Evolutionary conservation across 2,888 invertebrate genomes (phyloP).

Genomic region (Perizoma affinitatum): DNA sequence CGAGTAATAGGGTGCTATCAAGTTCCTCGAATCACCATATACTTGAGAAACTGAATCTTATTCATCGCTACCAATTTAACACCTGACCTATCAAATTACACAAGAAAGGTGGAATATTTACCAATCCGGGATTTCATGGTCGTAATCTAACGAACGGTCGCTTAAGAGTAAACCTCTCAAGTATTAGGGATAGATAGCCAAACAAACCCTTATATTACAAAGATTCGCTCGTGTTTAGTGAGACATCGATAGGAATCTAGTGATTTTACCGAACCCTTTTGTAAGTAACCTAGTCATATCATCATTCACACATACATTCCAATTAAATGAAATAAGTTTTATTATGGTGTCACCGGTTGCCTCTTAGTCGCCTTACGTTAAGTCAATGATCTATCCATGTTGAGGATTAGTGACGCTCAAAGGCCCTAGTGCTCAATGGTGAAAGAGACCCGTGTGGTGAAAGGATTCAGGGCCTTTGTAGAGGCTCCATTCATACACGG

Average conservation of each 20-base stretch:
- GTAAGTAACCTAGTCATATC: not conserved
- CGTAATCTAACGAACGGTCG: slow-evolving; percentile 29
- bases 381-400: too few species aligned
- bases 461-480: too few species aligned
- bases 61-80: slow-evolving; percentile 22
- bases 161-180: slow-evolving; percentile 30
- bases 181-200: slow-evolving; percentile 32
- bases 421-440: too few species aligned
- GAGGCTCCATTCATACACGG: too few species aligned
- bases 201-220: slow-evolving; percentile 33
- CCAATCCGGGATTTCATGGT: slow-evolving; percentile 28
- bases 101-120: slow-evolving; percentile 29
- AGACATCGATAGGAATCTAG: slow-evolving; percentile 29
- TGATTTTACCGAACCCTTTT: slow-evolving; percentile 28
- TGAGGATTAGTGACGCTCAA: too few species aligned
- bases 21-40: slow-evolving; percentile 17
- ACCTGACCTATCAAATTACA: slow-evolving; percentile 25
- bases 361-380: too few species aligned
- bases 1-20: slow-evolving; percentile 16
- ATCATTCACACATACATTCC: not conserved
- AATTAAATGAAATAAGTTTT: too few species aligned
- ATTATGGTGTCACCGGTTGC: too few species aligned
- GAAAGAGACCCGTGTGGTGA: too few species aligned
- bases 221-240: slow-evolving; percentile 33
- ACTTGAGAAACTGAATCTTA: slow-evolving; percentile 28